A percentile compares a stretch with the other conserved stretches of the same genome.
phyloP scores from a whole-genome alignment of 1,140 invertebrate species.

The Danaus melanippus region DNA sequence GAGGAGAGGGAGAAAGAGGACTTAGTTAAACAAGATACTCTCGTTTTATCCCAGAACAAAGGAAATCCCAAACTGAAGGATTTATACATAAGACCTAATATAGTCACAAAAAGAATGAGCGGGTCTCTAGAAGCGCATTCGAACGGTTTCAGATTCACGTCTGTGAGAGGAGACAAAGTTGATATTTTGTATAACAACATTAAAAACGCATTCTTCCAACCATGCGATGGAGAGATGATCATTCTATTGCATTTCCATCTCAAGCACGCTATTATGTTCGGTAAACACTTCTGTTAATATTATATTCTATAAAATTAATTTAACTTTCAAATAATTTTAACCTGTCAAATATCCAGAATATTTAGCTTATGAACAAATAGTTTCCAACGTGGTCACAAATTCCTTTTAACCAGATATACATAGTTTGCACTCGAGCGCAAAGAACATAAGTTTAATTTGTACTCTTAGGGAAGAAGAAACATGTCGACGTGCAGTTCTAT shows the following conservation, averaged over 20 bases:
- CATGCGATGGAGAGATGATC: slow-evolving; percentile 99
- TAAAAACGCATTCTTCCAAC: slow-evolving; percentile 99
- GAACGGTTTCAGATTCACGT: slow-evolving; percentile 98
- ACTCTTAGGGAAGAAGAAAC: slow-evolving; percentile 90
- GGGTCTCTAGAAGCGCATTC: slow-evolving; percentile 95
- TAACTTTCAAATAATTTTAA: neutral
- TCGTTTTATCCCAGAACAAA: slow-evolving; percentile 96
- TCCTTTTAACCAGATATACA: too few relatives aligned
- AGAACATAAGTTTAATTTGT: neutral
- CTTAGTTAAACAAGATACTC: slow-evolving; percentile 98
- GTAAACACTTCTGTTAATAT: slow-evolving; percentile 52
- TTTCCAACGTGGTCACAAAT: neutral
- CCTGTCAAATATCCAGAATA: too few relatives aligned
- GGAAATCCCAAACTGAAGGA: slow-evolving; percentile 99
- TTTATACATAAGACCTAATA: slow-evolving; percentile 98
- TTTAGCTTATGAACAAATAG: neutral
- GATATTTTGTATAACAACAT: slow-evolving; percentile 99
- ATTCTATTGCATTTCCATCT: slow-evolving; percentile 99
- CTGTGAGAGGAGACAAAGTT: slow-evolving; percentile 98
- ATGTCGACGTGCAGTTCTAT: slow-evolving; percentile 99
- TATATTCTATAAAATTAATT: neutral
- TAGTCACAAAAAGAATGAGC: slow-evolving; percentile 97
- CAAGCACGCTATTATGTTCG: slow-evolving; percentile 99
- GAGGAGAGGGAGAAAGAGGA: slow-evolving; percentile 99
- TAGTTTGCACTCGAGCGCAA: neutral